Percentiles rank a stretch among this genome's conserved stretches.
Evolutionary conservation across 1,140 invertebrate genomes (phyloP).

Genomic region (Pseudomyrmex cubaensis): DNA sequence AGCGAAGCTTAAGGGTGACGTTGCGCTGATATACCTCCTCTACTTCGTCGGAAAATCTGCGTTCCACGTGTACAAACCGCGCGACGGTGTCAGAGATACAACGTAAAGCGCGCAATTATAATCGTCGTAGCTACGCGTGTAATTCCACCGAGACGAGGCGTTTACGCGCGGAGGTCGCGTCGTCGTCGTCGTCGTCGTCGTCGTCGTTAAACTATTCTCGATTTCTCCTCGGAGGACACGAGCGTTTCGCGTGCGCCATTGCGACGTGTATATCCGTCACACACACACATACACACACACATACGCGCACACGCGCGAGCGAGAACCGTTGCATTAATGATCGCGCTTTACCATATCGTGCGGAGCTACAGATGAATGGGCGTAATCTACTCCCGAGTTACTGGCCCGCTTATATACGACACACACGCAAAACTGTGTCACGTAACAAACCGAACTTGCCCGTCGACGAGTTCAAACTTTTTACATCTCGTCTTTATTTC

Average conservation of each 20-base stretch:
- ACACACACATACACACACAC: too few relatives aligned
- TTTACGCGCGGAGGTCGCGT: conserved; percentile 10
- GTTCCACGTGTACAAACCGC: not conserved
- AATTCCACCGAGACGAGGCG: conserved; percentile 27
- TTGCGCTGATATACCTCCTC: too few relatives aligned
- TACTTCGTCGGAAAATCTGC: conserved; percentile 7
- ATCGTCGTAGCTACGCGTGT: conserved; percentile 36
- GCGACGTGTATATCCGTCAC: not conserved
- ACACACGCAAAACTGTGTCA: conserved; percentile 18
- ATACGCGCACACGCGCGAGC: not conserved
- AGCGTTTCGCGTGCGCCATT: conserved; percentile 26
- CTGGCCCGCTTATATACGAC: not conserved
- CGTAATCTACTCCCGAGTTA: conserved; percentile 32
- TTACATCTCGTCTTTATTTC: not conserved
- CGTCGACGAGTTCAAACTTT: not conserved
- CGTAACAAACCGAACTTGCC: conserved; percentile 17
- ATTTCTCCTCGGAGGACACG: conserved; percentile 37
- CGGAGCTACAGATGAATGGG: conserved; percentile 31
- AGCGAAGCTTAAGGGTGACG: too few relatives aligned
- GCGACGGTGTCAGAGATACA: not conserved
- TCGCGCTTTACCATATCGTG: not conserved
- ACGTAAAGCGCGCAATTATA: conserved; percentile 20
- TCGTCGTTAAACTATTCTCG: conserved; percentile 44
- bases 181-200: not conserved
- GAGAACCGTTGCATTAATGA: conserved; percentile 55